Conservation (phyloP, 2,888 invertebrate genomes). For the Pristionchus maxplancki region DNA sequence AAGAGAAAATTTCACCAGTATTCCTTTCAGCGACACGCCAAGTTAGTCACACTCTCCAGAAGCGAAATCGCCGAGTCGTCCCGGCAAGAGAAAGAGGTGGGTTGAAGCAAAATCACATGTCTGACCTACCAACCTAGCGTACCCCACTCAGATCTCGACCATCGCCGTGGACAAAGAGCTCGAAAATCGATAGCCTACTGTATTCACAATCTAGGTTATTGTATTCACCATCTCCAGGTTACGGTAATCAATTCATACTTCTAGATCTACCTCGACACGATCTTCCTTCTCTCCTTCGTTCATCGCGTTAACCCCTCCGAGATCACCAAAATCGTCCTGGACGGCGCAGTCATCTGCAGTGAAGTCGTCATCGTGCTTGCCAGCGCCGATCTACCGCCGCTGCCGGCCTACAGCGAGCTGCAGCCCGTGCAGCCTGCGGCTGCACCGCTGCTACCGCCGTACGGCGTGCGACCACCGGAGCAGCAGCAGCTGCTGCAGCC, state of each 20-base stretch:
- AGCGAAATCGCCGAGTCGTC: neutral
- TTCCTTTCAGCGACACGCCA: neutral
- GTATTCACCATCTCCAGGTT: too few relatives aligned
- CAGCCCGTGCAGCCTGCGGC: neutral
- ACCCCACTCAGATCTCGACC: neutral
- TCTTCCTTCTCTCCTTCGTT: conserved; percentile 4
- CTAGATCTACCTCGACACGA: conserved; percentile 1
- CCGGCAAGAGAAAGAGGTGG: neutral
- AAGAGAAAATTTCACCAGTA: too few relatives aligned
- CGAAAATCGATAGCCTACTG: neutral
- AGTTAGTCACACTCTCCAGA: neutral
- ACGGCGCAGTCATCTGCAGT: neutral
- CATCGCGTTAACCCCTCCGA: conserved; percentile 11
- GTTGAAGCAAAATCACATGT: too few relatives aligned
- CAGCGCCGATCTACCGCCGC: neutral
- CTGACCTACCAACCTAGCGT: neutral
- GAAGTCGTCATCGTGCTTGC: neutral
- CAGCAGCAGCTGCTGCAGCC: neutral
- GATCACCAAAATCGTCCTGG: conserved; percentile 1
- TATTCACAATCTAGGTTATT: too few relatives aligned
- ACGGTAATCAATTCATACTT: neutral
- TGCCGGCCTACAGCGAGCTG: neutral
- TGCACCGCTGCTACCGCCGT: neutral
- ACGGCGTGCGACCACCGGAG: neutral
- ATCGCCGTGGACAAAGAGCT: conserved; percentile 13